Conservation (phyloP, 2,113 vertebrate species). For the Perca schrenkii region DNA sequence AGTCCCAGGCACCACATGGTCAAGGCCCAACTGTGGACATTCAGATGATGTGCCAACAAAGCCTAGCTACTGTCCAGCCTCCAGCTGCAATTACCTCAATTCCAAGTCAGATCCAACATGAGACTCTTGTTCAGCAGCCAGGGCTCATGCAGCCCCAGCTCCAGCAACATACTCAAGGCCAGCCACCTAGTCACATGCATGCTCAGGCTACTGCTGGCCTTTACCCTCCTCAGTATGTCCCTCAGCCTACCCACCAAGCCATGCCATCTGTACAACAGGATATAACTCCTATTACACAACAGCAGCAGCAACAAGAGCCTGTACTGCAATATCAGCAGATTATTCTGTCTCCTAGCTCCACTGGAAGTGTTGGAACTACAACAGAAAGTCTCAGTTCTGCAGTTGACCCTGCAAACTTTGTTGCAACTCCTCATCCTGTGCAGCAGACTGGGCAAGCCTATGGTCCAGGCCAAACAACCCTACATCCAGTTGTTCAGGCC, state of each 20-base stretch:
- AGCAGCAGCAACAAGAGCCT: constrained; percentile 62
- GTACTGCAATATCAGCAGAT: constrained; percentile 75
- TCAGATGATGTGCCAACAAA: constrained; percentile 62
- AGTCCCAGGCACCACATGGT: constrained; percentile 53
- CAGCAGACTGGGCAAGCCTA: constrained; percentile 65
- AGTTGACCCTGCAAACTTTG: constrained; percentile 53
- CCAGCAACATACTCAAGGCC: constrained; percentile 67
- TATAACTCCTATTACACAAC: constrained; percentile 67
- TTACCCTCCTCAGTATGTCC: constrained; percentile 66
- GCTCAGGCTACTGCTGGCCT: constrained; percentile 53
- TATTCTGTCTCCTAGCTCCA: constrained; percentile 64
- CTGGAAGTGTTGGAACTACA: constrained; percentile 50
- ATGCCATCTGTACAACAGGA: constrained; percentile 73
- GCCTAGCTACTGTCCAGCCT: constrained; percentile 57
- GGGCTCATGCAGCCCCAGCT: constrained; percentile 62
- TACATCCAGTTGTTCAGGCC: constrained; percentile 52
- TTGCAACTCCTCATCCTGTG: constrained; percentile 57
- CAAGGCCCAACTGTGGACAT: constrained; percentile 56
- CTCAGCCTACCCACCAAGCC: constrained; percentile 70
- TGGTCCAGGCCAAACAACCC: constrained; percentile 57
- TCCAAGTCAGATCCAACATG: constrained; percentile 61
- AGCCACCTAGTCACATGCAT: constrained; percentile 55
- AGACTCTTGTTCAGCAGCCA: constrained; percentile 60
- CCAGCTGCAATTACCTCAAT: constrained; percentile 48
- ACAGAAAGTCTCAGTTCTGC: constrained; percentile 46